Conservation (phyloP, 2,797 vertebrate genomes). For the Anguilla megastoma region DNA sequence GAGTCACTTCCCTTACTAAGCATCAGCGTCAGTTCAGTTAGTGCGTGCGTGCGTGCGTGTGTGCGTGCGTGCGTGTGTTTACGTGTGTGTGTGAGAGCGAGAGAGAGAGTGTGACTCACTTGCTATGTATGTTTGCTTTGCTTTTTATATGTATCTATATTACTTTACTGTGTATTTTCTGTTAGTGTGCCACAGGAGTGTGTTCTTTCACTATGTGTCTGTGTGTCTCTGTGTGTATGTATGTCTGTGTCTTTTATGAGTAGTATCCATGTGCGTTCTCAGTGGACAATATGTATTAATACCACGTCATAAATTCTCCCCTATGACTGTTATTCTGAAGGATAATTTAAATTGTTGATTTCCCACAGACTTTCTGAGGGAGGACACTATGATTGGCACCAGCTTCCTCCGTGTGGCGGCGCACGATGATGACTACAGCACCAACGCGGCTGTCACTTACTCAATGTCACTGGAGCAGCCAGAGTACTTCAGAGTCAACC, state of each 20-base stretch:
- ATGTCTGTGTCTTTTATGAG: neutral
- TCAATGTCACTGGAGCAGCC: slow-evolving; percentile 77
- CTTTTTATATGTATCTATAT: neutral
- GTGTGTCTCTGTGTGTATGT: neutral
- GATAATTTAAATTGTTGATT: neutral
- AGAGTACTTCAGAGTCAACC: slow-evolving; percentile 82
- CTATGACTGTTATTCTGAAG: neutral
- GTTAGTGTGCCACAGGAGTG: neutral
- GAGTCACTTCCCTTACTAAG: slow-evolving; percentile 57
- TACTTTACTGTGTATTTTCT: neutral
- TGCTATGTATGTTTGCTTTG: no score
- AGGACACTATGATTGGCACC: slow-evolving; percentile 83
- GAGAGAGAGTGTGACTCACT: no score
- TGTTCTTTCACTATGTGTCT: neutral
- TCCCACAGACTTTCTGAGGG: slow-evolving; percentile 80
- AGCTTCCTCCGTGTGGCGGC: slow-evolving; percentile 86
- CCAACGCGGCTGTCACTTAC: slow-evolving; percentile 81
- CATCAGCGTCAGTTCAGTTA: neutral
- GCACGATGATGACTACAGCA: slow-evolving; percentile 85
- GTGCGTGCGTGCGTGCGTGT: neutral
- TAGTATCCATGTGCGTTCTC: neutral
- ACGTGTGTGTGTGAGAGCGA: neutral
- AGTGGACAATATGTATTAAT: neutral
- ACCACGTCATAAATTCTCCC: neutral
- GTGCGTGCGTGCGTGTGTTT: neutral